Base-by-base conservation (phyloP, 2,797 vertebrate species). In the Dallia pectoralis region DNA sequence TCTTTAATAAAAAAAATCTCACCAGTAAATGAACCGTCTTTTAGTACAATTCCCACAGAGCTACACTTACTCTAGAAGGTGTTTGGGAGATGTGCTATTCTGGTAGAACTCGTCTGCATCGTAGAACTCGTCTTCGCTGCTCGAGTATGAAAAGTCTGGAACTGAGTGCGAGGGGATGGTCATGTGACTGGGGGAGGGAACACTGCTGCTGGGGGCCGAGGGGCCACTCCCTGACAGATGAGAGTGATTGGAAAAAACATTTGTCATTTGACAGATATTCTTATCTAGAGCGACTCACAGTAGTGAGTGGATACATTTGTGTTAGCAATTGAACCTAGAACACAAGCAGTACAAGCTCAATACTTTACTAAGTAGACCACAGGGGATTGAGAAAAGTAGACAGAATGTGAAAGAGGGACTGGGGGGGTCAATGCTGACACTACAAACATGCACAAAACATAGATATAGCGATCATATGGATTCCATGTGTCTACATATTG, bases 111-210 rank as follows among this genome's bases (percentile, higher is more conserved):
- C 97, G 68, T 99, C 98, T 14, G 98, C 98, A 27, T 99, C 97
- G 30, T 99, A 99, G 92, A 99, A 99, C 85, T 99, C 98, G 68
- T 99, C 98, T 88, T 99, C 97, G 59, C 98, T 99, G 93, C 97
- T 98, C 5, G 98, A 99, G 79, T 99, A 99, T 69, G 97, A 99
- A 90, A 99, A 99, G 83, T 99, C 97, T 48, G 97, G 98, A 86
- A 99, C 97, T 0, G 96, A 95, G 80, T 96, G 97, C 71, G 95
- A 95, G 79, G 96, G 97, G 78, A 98, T 87, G 82, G 96, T 96
- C 82, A 97, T 95, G 87, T 97, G 97, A 90, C 95, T 93, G 12
- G 97, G 97, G 73, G 97, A 96, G 73, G 96, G 94, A 0, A 96
- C 87, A 72, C 97, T 96, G 85, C 98, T 99, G 90, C 96, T 99